phyloP scores from a whole-genome alignment of 2,797 vertebrate species.

The Bradypodion pumilum region DNA sequence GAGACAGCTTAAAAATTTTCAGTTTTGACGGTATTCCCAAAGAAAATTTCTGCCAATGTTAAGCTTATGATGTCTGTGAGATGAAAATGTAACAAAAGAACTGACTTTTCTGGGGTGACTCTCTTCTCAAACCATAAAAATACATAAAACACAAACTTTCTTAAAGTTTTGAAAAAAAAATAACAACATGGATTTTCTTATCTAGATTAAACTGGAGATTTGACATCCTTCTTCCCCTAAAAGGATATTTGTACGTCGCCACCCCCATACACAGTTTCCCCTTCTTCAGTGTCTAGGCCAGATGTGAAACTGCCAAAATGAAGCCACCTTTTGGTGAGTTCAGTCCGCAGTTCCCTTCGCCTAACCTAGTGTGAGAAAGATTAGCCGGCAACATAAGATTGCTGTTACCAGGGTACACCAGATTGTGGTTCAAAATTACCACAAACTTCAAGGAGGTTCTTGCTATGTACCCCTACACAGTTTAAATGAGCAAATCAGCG shows the following conservation, averaged over 20 bases:
- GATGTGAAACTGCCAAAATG: no score
- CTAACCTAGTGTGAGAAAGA: no score
- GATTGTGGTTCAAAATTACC: no score
- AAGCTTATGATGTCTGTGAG: not conserved
- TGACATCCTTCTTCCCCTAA: not conserved
- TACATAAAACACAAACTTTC: not conserved
- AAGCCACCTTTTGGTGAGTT: no score
- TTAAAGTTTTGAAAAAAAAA: not conserved
- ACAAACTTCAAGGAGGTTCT: no score
- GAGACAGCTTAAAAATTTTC: not conserved
- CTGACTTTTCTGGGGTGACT: not conserved
- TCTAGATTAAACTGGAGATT: not conserved
- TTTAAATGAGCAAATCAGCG: not conserved
- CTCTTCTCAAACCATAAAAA: not conserved
- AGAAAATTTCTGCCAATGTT: not conserved
- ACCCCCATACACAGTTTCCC: not conserved
- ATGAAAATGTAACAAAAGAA: not conserved
- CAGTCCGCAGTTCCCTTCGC: no score
- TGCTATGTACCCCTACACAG: no score
- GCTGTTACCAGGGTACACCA: no score
- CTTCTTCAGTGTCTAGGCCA: no score
- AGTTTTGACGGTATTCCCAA: not conserved
- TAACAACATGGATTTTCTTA: no score
- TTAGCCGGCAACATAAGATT: no score
- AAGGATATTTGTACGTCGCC: not conserved